Evolutionary conservation across 2,888 invertebrate genomes (phyloP).

Genomic region (Acleris cristana): DNA sequence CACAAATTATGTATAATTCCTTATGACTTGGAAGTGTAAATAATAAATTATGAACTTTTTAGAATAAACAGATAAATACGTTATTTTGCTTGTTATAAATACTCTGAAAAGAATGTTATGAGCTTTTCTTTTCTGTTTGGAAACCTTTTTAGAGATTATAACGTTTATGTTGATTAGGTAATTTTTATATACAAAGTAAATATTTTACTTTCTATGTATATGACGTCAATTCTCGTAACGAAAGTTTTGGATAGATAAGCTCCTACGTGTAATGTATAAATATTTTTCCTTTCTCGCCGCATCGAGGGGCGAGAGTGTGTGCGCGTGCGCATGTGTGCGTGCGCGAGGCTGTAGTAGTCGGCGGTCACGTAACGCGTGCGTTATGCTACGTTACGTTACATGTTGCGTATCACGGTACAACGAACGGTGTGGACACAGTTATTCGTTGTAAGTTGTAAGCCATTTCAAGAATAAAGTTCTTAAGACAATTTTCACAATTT

Average conservation of each 20-base stretch:
- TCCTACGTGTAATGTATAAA: slow-evolving; percentile 37
- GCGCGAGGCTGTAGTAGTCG: slow-evolving; percentile 57
- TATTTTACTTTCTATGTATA: slow-evolving; percentile 68
- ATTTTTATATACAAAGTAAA: slow-evolving; percentile 69
- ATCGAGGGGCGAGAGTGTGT: slow-evolving; percentile 8
- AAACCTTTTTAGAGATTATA: slow-evolving; percentile 32
- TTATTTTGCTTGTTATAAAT: slow-evolving; percentile 56
- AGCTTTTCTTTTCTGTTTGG: slow-evolving; percentile 35
- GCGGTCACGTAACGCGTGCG: slow-evolving; percentile 52
- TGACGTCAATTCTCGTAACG: slow-evolving; percentile 78
- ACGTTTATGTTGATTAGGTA: slow-evolving; percentile 32
- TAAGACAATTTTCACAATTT: slow-evolving; percentile 80
- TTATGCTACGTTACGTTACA: slow-evolving; percentile 14
- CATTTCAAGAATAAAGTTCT: slow-evolving; percentile 60
- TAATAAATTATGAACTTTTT: slow-evolving; percentile 45
- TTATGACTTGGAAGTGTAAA: slow-evolving; percentile 44
- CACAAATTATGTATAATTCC: slow-evolving; percentile 52
- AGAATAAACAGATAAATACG: slow-evolving; percentile 48
- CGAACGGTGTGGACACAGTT: slow-evolving; percentile 65
- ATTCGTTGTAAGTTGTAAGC: slow-evolving; percentile 59
- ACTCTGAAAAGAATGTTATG: slow-evolving; percentile 36
- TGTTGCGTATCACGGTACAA: slow-evolving; percentile 48
- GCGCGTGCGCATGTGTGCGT: slow-evolving; percentile 46
- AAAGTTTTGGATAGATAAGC: slow-evolving; percentile 61
- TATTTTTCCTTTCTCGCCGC: slow-evolving; percentile 23